Evolutionary conservation across 1,140 invertebrate genomes (phyloP).

Genomic region (Conus betulinus): DNA sequence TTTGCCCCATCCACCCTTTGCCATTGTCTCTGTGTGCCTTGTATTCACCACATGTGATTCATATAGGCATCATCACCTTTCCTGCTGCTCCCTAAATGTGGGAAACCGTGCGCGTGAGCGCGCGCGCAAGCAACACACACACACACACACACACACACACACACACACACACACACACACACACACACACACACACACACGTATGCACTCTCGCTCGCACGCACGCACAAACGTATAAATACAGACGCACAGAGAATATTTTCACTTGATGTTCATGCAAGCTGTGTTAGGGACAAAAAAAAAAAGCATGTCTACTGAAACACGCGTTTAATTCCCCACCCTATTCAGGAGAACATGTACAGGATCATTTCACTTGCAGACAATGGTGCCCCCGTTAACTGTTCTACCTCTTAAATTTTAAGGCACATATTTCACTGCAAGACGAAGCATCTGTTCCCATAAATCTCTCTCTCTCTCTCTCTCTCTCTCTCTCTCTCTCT

Average conservation of each 20-base stretch:
- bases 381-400: too few species aligned
- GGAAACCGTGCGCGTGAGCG: not conserved
- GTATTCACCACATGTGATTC: not conserved
- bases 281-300: too few species aligned
- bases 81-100: not conserved
- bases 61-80: not conserved
- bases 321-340: too few species aligned
- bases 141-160: conserved; percentile 5
- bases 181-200: conserved; percentile 10
- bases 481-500: too few species aligned
- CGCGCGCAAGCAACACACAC: not conserved
- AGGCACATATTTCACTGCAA: too few species aligned
- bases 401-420: too few species aligned
- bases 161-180: conserved; percentile 10
- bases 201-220: not conserved
- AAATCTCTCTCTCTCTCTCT: too few species aligned
- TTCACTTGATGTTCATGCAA: too few species aligned
- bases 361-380: too few species aligned
- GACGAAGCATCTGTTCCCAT: too few species aligned
- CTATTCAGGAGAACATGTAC: too few species aligned
- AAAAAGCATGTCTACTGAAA: too few species aligned
- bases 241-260: not conserved
- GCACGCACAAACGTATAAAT: not conserved
- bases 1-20: not conserved
- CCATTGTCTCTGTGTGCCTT: not conserved